Base-by-base conservation (phyloP, 1,140 invertebrate species). In the Polyergus mexicanus region DNA sequence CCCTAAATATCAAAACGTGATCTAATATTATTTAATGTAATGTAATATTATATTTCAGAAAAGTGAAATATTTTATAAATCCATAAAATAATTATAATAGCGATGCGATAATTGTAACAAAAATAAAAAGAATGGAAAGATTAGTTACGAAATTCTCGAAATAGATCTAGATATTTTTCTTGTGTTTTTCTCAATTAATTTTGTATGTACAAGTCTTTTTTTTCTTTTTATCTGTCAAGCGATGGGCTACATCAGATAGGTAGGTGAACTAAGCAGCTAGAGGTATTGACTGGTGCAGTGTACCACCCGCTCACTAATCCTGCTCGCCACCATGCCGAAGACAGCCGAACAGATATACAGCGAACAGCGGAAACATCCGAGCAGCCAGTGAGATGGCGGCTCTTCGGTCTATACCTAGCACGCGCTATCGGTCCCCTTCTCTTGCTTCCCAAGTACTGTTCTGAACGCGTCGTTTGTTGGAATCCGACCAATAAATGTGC, bases 261-360 rank as follows among this genome's bases (percentile, higher is more conserved):
- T 51, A 84, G 84, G 77, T 83, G 72, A 84, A 84, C 69, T 51
- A 71, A 85, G 66, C 78, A 87, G 11, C 25, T 6, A 72, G 13
- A 51, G 47, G 47, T 51, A 51, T 51, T 51, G 47, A 51, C 47
- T 51, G 47, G 47, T 51, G 87, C 77, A 71, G 58, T 68, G 72
- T 86, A 84, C 47, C 76, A 75, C 84, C 72, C 86, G 84, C 75
- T 87, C 86, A 60, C 75, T 74, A 85, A 78, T 88, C 74, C 68
- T n/a, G 83, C 74, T 62, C 28, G n/a, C 44, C 72, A 56, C 56
- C 66, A n/a, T 11, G 58, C 41, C 80, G 87, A 63, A 28, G 25
- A 22, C 7, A 47, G 41, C 41, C 62, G 62, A 78, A 25, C 41
- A 68, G 63, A 41, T 68, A 28, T 13, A 60, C 66, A 22, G 25